Percentiles rank a stretch among this genome's conserved stretches.
These are phyloP conservation scores for Esox niger DNA, from an alignment of 2,113 vertebrate genomes.

Conservation along the genomic window DNA sequence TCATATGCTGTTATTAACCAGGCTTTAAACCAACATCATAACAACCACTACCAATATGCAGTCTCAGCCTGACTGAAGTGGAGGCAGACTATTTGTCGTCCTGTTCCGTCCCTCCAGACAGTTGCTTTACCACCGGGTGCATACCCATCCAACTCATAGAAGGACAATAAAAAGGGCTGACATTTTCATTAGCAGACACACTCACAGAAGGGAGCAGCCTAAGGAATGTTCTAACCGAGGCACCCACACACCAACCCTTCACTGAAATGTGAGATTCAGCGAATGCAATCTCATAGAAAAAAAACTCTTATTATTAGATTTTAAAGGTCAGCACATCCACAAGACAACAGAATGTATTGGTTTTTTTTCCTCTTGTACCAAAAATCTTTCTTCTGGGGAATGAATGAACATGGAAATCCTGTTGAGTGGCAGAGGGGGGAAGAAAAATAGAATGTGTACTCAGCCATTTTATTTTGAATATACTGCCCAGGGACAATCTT, in stretches of 20 bases:
- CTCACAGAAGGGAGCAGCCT: neutral
- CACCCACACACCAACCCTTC: neutral
- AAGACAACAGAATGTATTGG: conserved; percentile 30
- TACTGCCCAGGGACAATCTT: neutral
- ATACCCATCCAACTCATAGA: neutral
- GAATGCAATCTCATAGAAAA: conserved; percentile 28
- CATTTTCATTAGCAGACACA: conserved; percentile 34
- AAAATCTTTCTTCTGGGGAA: conserved; percentile 4
- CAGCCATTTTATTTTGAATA: conserved; percentile 9
- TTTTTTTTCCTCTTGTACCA: conserved; percentile 12
- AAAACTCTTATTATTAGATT: conserved; percentile 36
- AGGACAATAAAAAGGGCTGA: conserved; percentile 20
- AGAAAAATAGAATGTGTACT: neutral
- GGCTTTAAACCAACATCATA: too few species aligned
- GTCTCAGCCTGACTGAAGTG: neutral
- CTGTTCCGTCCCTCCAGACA: neutral
- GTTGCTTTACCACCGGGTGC: neutral
- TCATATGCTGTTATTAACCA: too few species aligned
- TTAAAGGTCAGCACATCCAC: conserved; percentile 34
- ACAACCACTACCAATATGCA: too few species aligned
- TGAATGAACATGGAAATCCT: conserved; percentile 18
- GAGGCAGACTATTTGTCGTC: neutral
- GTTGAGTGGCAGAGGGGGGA: neutral
- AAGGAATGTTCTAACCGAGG: conserved; percentile 20
- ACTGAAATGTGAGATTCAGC: conserved; percentile 27